These are phyloP conservation scores for Corythornis madagascariensis DNA, from an alignment of 2,113 vertebrate species.

Conservation along the genomic window DNA sequence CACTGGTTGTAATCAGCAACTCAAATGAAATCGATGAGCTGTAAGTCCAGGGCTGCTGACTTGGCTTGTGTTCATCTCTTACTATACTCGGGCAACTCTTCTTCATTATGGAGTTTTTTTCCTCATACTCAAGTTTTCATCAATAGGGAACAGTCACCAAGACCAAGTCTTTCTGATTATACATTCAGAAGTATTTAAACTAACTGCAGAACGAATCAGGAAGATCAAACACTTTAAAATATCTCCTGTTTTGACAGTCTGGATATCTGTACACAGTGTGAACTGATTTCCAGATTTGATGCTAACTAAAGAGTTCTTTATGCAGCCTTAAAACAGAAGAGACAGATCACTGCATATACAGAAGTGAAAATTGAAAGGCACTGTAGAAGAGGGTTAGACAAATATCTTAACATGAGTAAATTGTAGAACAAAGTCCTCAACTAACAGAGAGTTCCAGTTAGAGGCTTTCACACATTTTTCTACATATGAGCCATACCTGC, in stretches of 20 bases:
- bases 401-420: neutral
- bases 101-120: neutral
- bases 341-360: neutral
- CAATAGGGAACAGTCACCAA: neutral
- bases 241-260: constrained; percentile 22
- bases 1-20: neutral
- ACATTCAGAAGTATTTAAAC: neutral
- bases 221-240: constrained; percentile 20
- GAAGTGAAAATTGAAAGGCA: neutral
- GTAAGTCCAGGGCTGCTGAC: neutral
- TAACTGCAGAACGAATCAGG: neutral
- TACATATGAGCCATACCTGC: neutral
- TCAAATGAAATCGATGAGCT: neutral
- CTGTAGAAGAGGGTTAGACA: neutral
- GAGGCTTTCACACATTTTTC: neutral
- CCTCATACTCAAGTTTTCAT: neutral
- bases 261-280: neutral
- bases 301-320: neutral
- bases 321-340: neutral
- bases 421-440: neutral
- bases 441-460: neutral
- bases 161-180: neutral
- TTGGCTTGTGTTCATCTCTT: neutral
- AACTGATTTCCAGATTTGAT: neutral
- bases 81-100: neutral